Conservation (phyloP, 2,888 invertebrate species). For the Siphonodentalium dalli region DNA sequence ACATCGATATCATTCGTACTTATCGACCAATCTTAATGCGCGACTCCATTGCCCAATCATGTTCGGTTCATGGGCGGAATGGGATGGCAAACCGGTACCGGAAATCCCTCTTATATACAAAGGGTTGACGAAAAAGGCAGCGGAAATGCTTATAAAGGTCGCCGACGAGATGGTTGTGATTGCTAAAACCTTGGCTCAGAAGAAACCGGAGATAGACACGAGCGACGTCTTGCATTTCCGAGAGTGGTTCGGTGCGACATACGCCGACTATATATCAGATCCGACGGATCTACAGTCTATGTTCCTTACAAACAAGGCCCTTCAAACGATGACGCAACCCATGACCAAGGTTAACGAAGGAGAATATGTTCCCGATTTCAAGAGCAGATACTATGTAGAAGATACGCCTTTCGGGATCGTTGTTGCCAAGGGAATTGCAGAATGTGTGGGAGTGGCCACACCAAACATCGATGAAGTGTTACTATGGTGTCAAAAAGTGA, state of each 20-base stretch:
- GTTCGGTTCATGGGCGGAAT: conserved; percentile 45
- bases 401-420: conserved; percentile 48
- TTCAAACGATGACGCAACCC: conserved; percentile 43
- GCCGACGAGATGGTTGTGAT: conserved; percentile 44
- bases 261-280: conserved; percentile 37
- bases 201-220: conserved; percentile 35
- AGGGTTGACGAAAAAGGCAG: conserved; percentile 41
- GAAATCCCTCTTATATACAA: conserved; percentile 49
- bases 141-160: conserved; percentile 34
- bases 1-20: conserved; percentile 36
- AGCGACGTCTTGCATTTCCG: conserved; percentile 38
- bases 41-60: conserved; percentile 49
- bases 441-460: conserved; percentile 40
- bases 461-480: conserved; percentile 44
- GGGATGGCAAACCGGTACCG: conserved; percentile 40
- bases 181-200: conserved; percentile 35
- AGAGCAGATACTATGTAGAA: conserved; percentile 44
- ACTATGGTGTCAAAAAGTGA: conserved; percentile 41
- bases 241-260: conserved; percentile 42
- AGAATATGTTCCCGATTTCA: conserved; percentile 42
- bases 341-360: conserved; percentile 36
- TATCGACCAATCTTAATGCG: conserved; percentile 44
- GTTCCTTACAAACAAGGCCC: conserved; percentile 42
- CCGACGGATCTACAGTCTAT: conserved; percentile 28
- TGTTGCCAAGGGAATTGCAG: conserved; percentile 45